These are phyloP conservation scores for Candoia aspera DNA, from an alignment of 2,113 vertebrate genomes.

Conservation along the genomic window DNA sequence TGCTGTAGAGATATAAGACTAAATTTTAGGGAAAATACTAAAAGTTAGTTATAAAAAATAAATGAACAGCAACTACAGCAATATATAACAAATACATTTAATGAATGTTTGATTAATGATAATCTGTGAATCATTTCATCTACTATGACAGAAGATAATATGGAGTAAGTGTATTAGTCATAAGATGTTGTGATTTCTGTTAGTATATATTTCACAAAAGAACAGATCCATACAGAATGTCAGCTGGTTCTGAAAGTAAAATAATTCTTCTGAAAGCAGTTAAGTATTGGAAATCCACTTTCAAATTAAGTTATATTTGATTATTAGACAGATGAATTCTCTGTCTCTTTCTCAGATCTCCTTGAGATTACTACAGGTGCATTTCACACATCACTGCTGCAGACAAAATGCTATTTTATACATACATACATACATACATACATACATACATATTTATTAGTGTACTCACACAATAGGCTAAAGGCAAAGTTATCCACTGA, in stretches of 20 bases:
- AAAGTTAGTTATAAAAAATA: not conserved
- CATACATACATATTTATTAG: not conserved
- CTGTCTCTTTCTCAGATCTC: not conserved
- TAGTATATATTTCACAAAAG: not conserved
- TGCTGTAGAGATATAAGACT: not conserved
- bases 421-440: too few relatives aligned
- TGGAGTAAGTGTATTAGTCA: not conserved
- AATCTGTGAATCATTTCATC: not conserved
- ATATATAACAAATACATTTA: not conserved
- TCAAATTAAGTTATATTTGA: not conserved
- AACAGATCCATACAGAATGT: not conserved
- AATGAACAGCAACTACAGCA: not conserved
- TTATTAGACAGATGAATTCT: not conserved
- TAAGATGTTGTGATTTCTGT: not conserved
- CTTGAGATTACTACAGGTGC: not conserved
- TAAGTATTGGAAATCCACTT: not conserved
- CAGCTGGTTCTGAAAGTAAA: not conserved
- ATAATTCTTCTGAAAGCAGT: not conserved
- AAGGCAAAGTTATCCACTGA: not conserved
- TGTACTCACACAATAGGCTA: not conserved
- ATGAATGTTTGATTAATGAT: not conserved
- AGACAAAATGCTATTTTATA: not conserved
- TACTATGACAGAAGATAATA: not conserved
- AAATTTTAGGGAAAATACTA: slow-evolving; percentile 2
- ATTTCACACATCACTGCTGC: not conserved